These are phyloP conservation scores for Nemotelus nigrinus DNA, from an alignment of 2,888 invertebrate species.

Conservation along the genomic window DNA sequence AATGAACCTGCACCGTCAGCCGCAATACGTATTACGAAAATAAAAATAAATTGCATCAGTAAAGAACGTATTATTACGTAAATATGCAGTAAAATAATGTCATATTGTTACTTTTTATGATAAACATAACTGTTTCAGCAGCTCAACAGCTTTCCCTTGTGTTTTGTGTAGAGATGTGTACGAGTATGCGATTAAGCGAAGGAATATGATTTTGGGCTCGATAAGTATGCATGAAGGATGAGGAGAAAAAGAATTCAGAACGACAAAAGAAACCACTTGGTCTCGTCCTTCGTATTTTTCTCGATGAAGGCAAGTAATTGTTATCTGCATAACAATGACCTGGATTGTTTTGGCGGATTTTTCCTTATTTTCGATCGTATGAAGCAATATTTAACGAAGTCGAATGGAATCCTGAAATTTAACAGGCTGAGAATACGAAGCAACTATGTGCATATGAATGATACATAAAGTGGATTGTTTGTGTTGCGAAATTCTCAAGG, in stretches of 20 bases:
- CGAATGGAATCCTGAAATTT: background rate
- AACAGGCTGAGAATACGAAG: no score
- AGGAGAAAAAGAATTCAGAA: background rate
- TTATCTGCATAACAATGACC: background rate
- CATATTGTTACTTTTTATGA: conserved; percentile 14
- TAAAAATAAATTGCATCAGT: conserved; percentile 25
- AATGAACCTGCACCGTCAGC: background rate
- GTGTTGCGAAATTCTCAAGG: no score
- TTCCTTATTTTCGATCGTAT: background rate
- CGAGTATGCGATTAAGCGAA: background rate
- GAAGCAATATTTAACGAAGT: background rate
- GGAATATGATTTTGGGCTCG: background rate
- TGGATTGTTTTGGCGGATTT: background rate
- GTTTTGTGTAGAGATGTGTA: background rate
- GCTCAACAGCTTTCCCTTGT: background rate
- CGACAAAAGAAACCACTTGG: background rate
- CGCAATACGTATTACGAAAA: background rate
- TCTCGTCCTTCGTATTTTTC: background rate
- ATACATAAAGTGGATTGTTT: no score
- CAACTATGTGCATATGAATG: no score
- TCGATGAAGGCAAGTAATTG: background rate
- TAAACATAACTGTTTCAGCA: background rate
- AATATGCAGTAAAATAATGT: conserved; percentile 18
- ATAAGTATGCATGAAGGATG: no score
- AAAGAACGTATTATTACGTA: conserved; percentile 20